Conservation (phyloP, 92 coral and sea anemone species). For the Bergia puertoricense region DNA sequence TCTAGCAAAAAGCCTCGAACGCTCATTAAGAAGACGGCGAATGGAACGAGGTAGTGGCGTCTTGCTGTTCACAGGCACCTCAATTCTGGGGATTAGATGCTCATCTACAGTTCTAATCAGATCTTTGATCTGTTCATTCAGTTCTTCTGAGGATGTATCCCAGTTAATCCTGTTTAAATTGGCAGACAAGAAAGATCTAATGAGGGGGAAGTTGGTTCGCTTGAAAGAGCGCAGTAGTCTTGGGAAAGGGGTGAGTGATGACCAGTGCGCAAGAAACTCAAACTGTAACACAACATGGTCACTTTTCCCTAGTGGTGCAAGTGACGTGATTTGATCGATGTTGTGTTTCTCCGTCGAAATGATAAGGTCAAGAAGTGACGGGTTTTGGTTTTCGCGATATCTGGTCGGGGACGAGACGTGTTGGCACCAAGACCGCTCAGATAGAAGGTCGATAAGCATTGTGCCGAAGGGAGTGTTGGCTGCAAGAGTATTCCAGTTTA, state of each 20-base stretch:
- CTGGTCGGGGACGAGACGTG: background rate
- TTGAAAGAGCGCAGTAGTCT: background rate
- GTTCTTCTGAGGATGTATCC: background rate
- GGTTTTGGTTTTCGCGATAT: background rate
- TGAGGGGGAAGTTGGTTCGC: background rate
- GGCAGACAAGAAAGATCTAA: background rate
- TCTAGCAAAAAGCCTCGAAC: background rate
- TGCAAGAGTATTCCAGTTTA: background rate
- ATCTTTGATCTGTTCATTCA: background rate
- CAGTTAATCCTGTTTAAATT: background rate
- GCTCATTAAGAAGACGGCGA: background rate
- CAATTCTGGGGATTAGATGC: background rate
- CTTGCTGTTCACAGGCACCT: background rate
- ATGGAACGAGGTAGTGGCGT: background rate
- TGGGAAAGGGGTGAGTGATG: background rate
- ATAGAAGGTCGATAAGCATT: background rate
- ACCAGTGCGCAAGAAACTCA: background rate
- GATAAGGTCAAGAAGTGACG: background rate
- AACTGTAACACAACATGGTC: background rate
- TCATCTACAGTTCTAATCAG: background rate
- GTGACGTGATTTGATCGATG: background rate
- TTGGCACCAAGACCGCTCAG: background rate
- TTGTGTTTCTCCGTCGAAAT: background rate
- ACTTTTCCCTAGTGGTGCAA: background rate
- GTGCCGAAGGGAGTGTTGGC: background rate